Evolutionary conservation across 2,888 invertebrate genomes (phyloP), one percentile per base, ranked within the genome.

Genomic region (Mythimna impura): DNA sequence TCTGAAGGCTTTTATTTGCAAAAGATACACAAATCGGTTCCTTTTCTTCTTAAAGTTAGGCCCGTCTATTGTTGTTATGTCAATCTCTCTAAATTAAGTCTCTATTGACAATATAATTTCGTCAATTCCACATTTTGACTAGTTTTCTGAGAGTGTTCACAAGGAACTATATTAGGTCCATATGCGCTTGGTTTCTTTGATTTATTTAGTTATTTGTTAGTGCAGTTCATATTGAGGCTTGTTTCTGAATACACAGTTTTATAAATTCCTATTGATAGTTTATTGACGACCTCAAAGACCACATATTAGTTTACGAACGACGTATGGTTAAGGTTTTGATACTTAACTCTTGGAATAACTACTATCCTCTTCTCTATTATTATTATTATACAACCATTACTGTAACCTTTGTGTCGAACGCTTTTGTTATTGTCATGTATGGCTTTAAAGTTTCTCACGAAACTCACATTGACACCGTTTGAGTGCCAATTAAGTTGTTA

Each of bases 401-500:
- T 55, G 9, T 25, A 65, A 55, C 69, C 67, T 83, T 74, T 80
- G 64, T 74, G 43, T 47, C 12, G 22, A 80, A 66, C 43, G 34
- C 57, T 64, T 67, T 74, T 64, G 66, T 80, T 69, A 82, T 78
- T 65, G 34, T 67, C 79, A 62, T 78, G 34, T 69, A 66, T 30
- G 62, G 52, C 68, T 61, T 68, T 54, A 69, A 66, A 73, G 52
- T 62, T 64, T 66, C 81, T 69, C 84, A 81, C 60, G 77, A 72
- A 72, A 54, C 43, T 40, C 36, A 58, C 65, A 74, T 71, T 80
- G 76, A 43, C 64, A 71, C 10, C 22, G 50, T 67, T 70, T 61
- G 54, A 70, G 20, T 22, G 72, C 40, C 55, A 67, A 68, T 71
- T 67, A 68, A 36, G 57, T 77, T 81, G 67, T 67, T 63, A 81